phyloP scores from a whole-genome alignment of 1,140 invertebrate genomes.

The Ips typographus region DNA sequence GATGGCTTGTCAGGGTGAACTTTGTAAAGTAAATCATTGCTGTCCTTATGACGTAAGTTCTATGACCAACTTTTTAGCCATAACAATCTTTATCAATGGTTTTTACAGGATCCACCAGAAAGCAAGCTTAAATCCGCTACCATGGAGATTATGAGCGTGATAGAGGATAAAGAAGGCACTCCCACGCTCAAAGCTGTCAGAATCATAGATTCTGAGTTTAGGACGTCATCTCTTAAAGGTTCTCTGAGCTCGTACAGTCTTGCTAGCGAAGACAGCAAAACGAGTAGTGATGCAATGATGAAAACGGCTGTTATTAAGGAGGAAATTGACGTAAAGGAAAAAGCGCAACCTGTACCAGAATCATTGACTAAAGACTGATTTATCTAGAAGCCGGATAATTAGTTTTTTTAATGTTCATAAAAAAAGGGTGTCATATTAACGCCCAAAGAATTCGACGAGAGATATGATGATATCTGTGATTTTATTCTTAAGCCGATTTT shows the following conservation, averaged over 20 bases:
- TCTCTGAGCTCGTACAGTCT: conserved; percentile 19
- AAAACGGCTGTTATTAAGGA: background rate
- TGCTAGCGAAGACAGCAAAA: conserved; percentile 12
- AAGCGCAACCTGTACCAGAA: too few relatives aligned
- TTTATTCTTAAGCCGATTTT: too few relatives aligned
- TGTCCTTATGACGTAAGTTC: conserved; percentile 43
- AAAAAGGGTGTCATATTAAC: too few relatives aligned
- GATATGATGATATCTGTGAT: too few relatives aligned
- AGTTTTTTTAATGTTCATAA: too few relatives aligned
- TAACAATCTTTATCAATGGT: background rate
- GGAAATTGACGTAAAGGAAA: too few relatives aligned
- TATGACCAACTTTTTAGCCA: background rate
- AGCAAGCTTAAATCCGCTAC: conserved; percentile 24
- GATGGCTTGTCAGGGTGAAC: conserved; percentile 47
- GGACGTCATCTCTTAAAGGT: too few relatives aligned
- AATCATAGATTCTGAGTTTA: conserved; percentile 25
- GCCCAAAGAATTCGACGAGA: too few relatives aligned
- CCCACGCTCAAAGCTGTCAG: conserved; percentile 26
- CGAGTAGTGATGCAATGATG: background rate
- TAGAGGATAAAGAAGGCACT: conserved; percentile 10
- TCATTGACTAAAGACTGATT: too few relatives aligned
- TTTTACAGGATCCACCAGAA: conserved; percentile 3
- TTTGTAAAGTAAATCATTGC: conserved; percentile 46
- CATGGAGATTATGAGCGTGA: conserved; percentile 15
- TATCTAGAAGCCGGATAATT: too few relatives aligned